Percentiles rank a stretch among this genome's conserved stretches.
These are phyloP conservation scores for Hestina assimilis DNA, from an alignment of 1,140 invertebrate genomes.

Conservation along the genomic window DNA sequence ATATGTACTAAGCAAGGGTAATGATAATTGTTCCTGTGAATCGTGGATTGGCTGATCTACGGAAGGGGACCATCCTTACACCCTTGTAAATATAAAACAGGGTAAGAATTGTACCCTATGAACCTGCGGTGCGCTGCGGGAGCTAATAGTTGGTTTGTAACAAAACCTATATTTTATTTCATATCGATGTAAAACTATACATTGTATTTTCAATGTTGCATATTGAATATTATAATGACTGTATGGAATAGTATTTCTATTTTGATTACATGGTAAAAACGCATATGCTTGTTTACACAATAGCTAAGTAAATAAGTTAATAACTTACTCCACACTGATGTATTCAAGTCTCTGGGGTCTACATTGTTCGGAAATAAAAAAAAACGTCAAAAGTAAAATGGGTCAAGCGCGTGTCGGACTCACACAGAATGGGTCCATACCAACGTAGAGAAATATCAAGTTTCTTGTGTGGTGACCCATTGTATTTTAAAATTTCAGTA, in stretches of 20 bases:
- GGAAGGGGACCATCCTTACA: constrained; percentile 50
- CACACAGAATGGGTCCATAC: too few relatives aligned
- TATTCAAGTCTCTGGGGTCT: too few relatives aligned
- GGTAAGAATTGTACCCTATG: constrained; percentile 30
- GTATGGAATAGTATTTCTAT: neutral
- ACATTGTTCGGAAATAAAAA: too few relatives aligned
- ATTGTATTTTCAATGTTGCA: constrained; percentile 4
- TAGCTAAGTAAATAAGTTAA: too few relatives aligned
- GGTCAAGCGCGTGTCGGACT: too few relatives aligned
- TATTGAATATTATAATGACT: neutral
- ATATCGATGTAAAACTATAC: constrained; percentile 8
- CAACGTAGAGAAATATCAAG: too few relatives aligned
- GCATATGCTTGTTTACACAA: too few relatives aligned
- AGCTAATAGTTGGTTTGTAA: constrained; percentile 41
- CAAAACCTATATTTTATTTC: constrained; percentile 19
- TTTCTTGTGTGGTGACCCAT: too few relatives aligned
- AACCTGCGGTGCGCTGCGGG: constrained; percentile 56
- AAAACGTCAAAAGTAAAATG: too few relatives aligned
- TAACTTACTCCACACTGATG: too few relatives aligned
- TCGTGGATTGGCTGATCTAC: constrained; percentile 51
- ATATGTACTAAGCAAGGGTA: constrained; percentile 64
- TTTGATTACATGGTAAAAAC: too few relatives aligned
- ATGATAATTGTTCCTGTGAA: constrained; percentile 46
- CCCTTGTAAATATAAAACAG: constrained; percentile 28
- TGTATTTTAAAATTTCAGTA: too few relatives aligned